Base-by-base conservation (phyloP, 2,888 invertebrate species). In the Camponotus fellah region DNA sequence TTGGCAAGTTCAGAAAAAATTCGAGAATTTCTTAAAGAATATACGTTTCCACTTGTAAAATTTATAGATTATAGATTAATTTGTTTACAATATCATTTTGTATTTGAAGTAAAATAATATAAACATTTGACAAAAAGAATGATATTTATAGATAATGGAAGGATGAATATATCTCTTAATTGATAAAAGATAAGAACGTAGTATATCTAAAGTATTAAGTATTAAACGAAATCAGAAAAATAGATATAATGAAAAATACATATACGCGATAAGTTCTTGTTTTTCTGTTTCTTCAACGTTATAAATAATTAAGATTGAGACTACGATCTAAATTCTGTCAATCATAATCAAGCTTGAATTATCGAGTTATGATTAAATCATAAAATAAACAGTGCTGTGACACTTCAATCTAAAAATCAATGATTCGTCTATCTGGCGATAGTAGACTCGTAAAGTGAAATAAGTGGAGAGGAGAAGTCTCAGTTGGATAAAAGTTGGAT, bases 281-380 rank as follows among this genome's bases (percentile, higher is more conserved):
- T 53, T 0, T 53, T n/a, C 14, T 4, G 8, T 34, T 76, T 53
- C 21, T 34, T 60, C 6, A 8, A 12, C 12, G 8, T 26, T 26
- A 2, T 26, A 26, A 26, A 26, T 26, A 26, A 2, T 26, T 26
- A 26, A 60, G 6, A 34, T 75, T 21, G 2, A 8, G 1, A 0
- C 3, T n/a, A 37, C n/a, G 69, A 76, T 83, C 75, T 43, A 72
- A 84, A 1, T 49, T 60, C 3, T 66, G 76, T 79, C 76, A 65
- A 58, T 71, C 71, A 87, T 80, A 81, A 87, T 89, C 80, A 65
- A 26, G 40, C 26, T 2, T 43, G 76, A 80, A 2, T 58, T 89
- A 89, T 85, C 83, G 66, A 83, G 26, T 85, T 84, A 82, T 72
- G 64, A 85, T 85, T 65, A 40, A 72, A 9, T 84, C 68, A 65